Evolutionary conservation across 1,140 invertebrate genomes (phyloP).

Genomic region (Atta texana): DNA sequence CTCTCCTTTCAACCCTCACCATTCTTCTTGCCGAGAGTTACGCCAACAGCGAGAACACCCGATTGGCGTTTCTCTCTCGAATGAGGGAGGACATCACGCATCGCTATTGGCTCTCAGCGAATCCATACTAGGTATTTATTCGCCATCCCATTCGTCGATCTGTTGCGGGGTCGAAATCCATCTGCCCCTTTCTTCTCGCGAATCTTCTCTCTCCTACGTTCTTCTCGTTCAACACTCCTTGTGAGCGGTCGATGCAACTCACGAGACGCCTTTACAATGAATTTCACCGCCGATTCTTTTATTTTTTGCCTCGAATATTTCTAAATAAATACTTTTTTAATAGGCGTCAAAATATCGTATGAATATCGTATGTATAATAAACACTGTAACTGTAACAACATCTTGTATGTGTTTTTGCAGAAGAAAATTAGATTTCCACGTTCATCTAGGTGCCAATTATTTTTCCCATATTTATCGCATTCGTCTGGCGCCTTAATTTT

Average conservation of each 20-base stretch:
- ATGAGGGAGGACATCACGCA: constrained; percentile 71
- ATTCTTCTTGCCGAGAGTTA: constrained; percentile 53
- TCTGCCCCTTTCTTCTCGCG: constrained; percentile 22
- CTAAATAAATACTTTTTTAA: constrained; percentile 76
- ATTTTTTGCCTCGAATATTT: constrained; percentile 66
- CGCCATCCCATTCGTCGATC: constrained; percentile 77
- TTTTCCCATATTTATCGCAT: constrained; percentile 10
- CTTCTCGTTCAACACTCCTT: constrained; percentile 62
- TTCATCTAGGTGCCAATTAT: neutral
- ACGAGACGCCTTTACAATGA: constrained; percentile 66
- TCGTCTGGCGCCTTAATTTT: neutral
- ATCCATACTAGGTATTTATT: constrained; percentile 82
- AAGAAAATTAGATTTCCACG: constrained; percentile 38
- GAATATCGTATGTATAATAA: neutral
- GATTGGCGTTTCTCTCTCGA: constrained; percentile 75
- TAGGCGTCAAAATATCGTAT: constrained; percentile 40
- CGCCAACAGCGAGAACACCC: constrained; percentile 68
- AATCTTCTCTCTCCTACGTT: constrained; percentile 27
- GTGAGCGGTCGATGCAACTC: constrained; percentile 55
- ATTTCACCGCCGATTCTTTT: constrained; percentile 69
- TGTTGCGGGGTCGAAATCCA: constrained; percentile 52
- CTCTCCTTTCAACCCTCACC: constrained; percentile 15
- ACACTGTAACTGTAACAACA: neutral
- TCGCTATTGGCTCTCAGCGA: constrained; percentile 75
- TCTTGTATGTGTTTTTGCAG: constrained; percentile 13